Percentiles rank a stretch among this genome's conserved stretches.
Evolutionary conservation across 2,797 vertebrate species (phyloP).

Genomic region (Notolabrus celidotus): DNA sequence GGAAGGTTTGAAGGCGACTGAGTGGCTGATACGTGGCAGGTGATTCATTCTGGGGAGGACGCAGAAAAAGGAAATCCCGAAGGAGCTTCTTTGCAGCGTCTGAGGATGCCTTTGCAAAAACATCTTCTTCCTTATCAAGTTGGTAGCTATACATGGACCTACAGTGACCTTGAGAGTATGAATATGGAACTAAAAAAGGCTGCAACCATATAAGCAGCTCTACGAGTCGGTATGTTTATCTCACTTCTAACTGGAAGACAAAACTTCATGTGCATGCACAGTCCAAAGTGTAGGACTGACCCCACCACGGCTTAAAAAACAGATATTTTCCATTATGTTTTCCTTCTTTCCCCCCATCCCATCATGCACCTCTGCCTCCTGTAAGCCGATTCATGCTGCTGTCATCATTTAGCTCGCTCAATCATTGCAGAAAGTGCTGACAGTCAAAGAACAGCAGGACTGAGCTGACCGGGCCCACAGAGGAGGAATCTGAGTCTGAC

Average conservation of each 20-base stretch:
- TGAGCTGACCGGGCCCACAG: constrained; percentile 3
- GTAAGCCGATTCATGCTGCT: constrained; percentile 21
- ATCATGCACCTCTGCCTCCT: constrained; percentile 12
- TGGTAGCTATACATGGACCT: constrained; percentile 4
- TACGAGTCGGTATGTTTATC: too few species aligned
- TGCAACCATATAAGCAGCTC: too few species aligned
- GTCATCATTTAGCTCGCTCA: constrained; percentile 31
- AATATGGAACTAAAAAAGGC: too few species aligned
- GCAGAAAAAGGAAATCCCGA: not conserved
- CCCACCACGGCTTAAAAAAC: not conserved
- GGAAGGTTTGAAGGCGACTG: constrained; percentile 22
- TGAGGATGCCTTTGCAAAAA: not conserved
- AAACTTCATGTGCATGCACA: not conserved
- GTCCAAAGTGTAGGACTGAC: too few species aligned
- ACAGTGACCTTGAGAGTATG: too few species aligned
- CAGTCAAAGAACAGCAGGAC: constrained; percentile 20
- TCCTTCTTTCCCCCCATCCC: not conserved
- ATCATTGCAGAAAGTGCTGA: constrained; percentile 26
- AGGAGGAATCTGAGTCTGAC: constrained; percentile 18
- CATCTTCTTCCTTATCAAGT: not conserved
- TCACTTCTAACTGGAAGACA: too few species aligned
- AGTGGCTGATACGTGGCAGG: constrained; percentile 37
- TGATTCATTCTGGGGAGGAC: constrained; percentile 13
- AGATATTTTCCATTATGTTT: not conserved
- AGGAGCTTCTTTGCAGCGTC: not conserved